Percentiles rank a stretch among this genome's conserved stretches.
These are phyloP conservation scores for Leguminivora glycinivorella DNA, from an alignment of 1,140 invertebrate genomes.

Conservation along the genomic window DNA sequence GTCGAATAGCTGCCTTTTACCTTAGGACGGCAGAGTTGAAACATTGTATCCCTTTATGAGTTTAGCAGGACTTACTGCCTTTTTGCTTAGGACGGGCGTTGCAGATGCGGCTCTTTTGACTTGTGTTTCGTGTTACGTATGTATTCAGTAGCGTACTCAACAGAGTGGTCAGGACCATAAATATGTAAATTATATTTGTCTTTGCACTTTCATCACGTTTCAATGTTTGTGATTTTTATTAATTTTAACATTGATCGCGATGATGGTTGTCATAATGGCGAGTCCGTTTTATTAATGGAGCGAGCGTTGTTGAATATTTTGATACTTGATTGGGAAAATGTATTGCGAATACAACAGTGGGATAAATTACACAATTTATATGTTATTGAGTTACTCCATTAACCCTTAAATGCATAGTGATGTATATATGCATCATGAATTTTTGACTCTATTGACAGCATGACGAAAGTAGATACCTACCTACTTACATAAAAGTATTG, in stretches of 20 bases:
- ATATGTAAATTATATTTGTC: conserved; percentile 40
- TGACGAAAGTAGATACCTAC: too few species aligned
- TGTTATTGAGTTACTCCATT: neutral
- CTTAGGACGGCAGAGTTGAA: too few species aligned
- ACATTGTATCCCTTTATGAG: neutral
- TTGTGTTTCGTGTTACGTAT: neutral
- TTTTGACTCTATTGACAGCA: too few species aligned
- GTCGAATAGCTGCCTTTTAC: too few species aligned
- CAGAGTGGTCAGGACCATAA: conserved; percentile 32
- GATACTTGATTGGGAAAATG: neutral
- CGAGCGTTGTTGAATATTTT: neutral
- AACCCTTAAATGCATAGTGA: too few species aligned
- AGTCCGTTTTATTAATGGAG: neutral
- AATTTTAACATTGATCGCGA: conserved; percentile 5
- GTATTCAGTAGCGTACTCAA: neutral
- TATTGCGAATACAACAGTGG: neutral
- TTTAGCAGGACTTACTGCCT: neutral
- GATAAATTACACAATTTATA: neutral
- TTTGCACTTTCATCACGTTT: conserved; percentile 38
- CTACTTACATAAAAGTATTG: neutral
- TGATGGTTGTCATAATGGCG: neutral
- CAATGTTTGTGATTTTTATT: conserved; percentile 33
- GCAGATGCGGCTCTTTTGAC: neutral
- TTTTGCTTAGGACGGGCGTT: neutral
- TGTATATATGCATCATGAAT: too few species aligned